Evolutionary conservation across 2,113 vertebrate genomes (phyloP).

Genomic region (Progne subis): DNA sequence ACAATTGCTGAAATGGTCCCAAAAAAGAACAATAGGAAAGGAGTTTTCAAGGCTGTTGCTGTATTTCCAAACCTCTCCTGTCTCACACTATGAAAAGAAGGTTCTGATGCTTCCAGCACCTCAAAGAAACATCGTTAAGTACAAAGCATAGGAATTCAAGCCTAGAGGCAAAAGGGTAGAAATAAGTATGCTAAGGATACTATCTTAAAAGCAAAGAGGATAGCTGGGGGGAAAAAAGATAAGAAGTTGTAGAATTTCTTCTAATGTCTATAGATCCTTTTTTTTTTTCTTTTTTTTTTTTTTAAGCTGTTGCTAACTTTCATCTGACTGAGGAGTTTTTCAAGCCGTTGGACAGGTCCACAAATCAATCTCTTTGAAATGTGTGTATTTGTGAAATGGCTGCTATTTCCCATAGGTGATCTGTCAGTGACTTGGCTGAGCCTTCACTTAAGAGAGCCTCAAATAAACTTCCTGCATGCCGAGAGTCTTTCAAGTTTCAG

Average conservation of each 20-base stretch:
- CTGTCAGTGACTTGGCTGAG: background rate
- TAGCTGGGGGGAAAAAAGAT: no score
- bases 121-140: background rate
- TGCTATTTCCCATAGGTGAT: background rate
- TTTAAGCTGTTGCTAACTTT: background rate
- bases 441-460: background rate
- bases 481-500: background rate
- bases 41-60: background rate
- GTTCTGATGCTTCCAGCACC: background rate
- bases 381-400: background rate
- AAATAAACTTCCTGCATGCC: background rate
- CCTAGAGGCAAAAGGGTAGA: background rate
- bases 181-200: background rate
- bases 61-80: background rate
- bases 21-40: background rate
- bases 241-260: background rate
- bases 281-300: background rate
- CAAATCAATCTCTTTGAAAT: slow-evolving; percentile 20
- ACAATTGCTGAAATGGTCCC: background rate
- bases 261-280: background rate
- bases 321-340: background rate
- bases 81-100: background rate
- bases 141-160: background rate
- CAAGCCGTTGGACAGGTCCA: background rate
- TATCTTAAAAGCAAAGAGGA: background rate